Conservation (phyloP, 2,797 vertebrate species). For the Prionace glauca region DNA sequence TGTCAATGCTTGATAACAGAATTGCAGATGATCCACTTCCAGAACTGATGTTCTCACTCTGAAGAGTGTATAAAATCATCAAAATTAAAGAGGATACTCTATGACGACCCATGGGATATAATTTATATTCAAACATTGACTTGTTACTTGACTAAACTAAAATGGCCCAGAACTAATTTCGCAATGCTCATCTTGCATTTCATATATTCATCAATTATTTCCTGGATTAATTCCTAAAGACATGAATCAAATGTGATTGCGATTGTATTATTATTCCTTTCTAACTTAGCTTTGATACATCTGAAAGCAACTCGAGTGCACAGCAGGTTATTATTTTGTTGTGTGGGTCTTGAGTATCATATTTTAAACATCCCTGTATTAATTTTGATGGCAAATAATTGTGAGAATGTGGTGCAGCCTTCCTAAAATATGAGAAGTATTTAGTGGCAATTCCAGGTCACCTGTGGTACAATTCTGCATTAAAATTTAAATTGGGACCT, state of each 20-base stretch:
- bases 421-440: not conserved
- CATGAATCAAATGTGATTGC: not conserved
- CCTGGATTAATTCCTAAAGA: not conserved
- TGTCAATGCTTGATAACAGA: not conserved
- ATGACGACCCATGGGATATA: not conserved
- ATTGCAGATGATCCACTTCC: not conserved
- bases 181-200: not conserved
- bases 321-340: not conserved
- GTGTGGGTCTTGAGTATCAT: not conserved
- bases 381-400: not conserved
- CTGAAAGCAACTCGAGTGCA: not conserved
- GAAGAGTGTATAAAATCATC: not conserved
- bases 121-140: slow-evolving; percentile 25
- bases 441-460: not conserved
- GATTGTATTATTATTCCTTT: not conserved
- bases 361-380: not conserved
- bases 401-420: not conserved
- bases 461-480: not conserved
- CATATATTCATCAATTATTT: not conserved
- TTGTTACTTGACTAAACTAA: not conserved
- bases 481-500: not conserved
- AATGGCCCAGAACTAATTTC: not conserved
- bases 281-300: not conserved
- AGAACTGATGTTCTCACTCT: not conserved
- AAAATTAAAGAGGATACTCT: not conserved